Conservation (phyloP, 1,140 invertebrate species). For the Euwallacea fornicatus region DNA sequence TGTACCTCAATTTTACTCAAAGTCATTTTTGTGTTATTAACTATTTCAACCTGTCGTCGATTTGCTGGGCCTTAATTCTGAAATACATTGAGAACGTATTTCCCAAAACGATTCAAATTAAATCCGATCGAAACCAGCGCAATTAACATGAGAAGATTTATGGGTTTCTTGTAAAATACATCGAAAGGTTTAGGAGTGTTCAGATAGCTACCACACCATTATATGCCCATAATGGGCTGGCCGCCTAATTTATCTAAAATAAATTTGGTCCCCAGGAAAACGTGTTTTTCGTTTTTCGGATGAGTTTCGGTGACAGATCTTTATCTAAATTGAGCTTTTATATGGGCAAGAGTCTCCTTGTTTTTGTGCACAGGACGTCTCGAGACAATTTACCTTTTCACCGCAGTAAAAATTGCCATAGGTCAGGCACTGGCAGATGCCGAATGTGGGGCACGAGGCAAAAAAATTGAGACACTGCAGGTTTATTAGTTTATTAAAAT, state of each 20-base stretch:
- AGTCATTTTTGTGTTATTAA: too few species aligned
- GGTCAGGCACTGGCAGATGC: not conserved
- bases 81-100: not conserved
- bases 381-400: not conserved
- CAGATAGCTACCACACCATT: conserved; percentile 32
- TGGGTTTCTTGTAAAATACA: conserved; percentile 26
- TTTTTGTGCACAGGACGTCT: not conserved
- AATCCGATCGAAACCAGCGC: not conserved
- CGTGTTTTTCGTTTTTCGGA: conserved; percentile 18
- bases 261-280: conserved; percentile 23
- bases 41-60: too few species aligned
- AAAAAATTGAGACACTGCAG: not conserved
- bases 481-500: not conserved
- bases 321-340: conserved; percentile 31
- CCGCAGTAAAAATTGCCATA: not conserved
- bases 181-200: conserved; percentile 22
- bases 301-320: conserved; percentile 11
- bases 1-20: too few species aligned
- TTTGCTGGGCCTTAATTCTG: too few species aligned
- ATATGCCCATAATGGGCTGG: conserved; percentile 12
- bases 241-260: conserved; percentile 31
- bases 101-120: conserved; percentile 8
- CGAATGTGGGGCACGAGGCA: not conserved
- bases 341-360: not conserved
- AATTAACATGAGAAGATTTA: conserved; percentile 30